Conservation (phyloP, 2,113 vertebrate genomes). For the sheep (Ovis aries) region ARS-UI_Ramb_v3.0 NC_056055.1:129002501-129003000, state of each 20-base stretch:
- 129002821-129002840: no score
- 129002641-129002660: background rate
- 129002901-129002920: no score
- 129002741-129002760: background rate
- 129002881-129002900: no score
- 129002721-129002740: background rate
- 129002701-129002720: background rate
- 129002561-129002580: background rate
- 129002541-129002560: background rate
- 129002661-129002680: background rate
- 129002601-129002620: background rate
- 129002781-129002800: background rate
- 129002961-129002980: no score
- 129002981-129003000: no score
- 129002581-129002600: background rate
- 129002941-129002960: no score
- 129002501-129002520: background rate
- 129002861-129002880: no score
- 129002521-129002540: background rate
- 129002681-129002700: background rate
- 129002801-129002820: no score
- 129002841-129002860: no score
- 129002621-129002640: background rate
- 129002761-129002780: background rate
- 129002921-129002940: no score